Evolutionary conservation across 1,140 invertebrate species (phyloP).

Genomic region (Lycorma delicatula): DNA sequence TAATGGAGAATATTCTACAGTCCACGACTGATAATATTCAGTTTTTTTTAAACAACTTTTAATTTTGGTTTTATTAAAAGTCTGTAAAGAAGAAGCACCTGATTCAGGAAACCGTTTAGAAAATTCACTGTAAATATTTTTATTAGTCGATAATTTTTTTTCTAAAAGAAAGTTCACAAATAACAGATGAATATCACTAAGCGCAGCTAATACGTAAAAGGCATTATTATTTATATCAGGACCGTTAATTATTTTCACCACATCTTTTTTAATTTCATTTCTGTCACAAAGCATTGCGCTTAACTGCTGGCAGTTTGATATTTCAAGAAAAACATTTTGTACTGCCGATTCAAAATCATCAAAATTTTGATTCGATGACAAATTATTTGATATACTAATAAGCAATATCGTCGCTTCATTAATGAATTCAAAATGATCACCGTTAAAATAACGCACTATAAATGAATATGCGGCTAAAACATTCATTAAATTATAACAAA

Average conservation of each 20-base stretch:
- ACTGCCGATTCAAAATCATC: constrained; percentile 49
- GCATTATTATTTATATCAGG: constrained; percentile 38
- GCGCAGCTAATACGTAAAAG: constrained; percentile 43
- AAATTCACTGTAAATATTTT: constrained; percentile 37
- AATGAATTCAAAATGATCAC: constrained; percentile 52
- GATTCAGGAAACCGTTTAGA: constrained; percentile 45
- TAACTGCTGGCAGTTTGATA: constrained; percentile 37
- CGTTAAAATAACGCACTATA: constrained; percentile 55
- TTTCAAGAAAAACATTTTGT: constrained; percentile 49
- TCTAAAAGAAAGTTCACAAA: constrained; percentile 39
- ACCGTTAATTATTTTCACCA: constrained; percentile 40
- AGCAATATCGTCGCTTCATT: constrained; percentile 48
- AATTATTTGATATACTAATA: constrained; percentile 48
- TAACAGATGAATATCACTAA: constrained; percentile 51
- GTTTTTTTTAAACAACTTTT: constrained; percentile 52
- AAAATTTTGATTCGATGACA: constrained; percentile 51
- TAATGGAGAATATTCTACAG: neutral
- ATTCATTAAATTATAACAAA: constrained; percentile 60
- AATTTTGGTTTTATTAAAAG: constrained; percentile 46
- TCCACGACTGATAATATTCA: constrained; percentile 57
- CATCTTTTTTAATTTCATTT: constrained; percentile 39
- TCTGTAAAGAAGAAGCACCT: constrained; percentile 37
- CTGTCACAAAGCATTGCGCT: constrained; percentile 36
- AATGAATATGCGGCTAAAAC: constrained; percentile 57
- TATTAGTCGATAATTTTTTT: constrained; percentile 31